Conservation (phyloP, 2,113 vertebrate species). For the Crotalus horridus region DNA sequence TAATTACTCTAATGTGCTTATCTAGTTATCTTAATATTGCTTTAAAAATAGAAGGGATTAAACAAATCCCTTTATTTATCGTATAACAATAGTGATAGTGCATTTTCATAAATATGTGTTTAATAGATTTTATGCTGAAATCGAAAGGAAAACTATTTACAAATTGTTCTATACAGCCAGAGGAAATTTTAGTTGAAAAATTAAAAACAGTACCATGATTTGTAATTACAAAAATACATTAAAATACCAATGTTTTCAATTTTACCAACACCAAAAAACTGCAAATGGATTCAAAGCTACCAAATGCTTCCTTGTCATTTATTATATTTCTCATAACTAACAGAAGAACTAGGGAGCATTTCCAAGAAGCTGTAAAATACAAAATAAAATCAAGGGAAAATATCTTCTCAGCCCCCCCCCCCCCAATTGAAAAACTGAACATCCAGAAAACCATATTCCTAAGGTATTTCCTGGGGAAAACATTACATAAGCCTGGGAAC, state of each 20-base stretch:
- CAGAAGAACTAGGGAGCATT: not conserved
- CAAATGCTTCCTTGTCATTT: not conserved
- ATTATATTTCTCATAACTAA: not conserved
- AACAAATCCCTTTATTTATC: conserved; percentile 76
- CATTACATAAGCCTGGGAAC: not conserved
- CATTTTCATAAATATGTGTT: conserved; percentile 35
- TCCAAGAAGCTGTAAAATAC: not conserved
- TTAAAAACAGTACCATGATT: conserved; percentile 12
- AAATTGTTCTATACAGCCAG: conserved; percentile 22
- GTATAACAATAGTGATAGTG: conserved; percentile 63
- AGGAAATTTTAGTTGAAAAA: conserved; percentile 39
- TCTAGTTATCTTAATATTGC: conserved; percentile 55
- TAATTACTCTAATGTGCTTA: conserved; percentile 66
- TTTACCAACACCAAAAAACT: conserved; percentile 29
- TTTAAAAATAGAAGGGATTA: conserved; percentile 81
- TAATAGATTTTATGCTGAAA: conserved; percentile 47
- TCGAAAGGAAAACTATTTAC: conserved; percentile 30
- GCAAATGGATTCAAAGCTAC: conserved; percentile 11
- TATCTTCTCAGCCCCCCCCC: too few relatives aligned
- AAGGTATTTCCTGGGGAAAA: not conserved
- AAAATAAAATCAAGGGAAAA: not conserved
- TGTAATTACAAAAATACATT: not conserved
- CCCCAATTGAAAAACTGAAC: not conserved
- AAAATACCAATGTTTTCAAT: conserved; percentile 18
- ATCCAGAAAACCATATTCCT: not conserved